Evolutionary conservation across 2,113 vertebrate genomes (phyloP), one percentile per base, ranked within the genome.

Genomic region (Anthoscopus minutus): DNA sequence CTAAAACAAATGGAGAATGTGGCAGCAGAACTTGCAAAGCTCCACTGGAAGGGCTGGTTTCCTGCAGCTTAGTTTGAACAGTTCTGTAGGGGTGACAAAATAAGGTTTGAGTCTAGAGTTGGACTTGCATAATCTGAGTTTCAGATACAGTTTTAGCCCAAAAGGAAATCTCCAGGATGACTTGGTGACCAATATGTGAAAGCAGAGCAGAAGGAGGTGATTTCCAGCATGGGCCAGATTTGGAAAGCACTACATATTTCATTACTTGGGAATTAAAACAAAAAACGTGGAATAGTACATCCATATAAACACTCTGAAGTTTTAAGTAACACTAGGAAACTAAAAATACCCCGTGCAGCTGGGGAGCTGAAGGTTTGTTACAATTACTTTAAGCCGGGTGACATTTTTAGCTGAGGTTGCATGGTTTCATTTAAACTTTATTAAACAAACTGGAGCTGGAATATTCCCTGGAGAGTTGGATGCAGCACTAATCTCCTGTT

Each of bases 391-490:
- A 76, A 89, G 69, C 83, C 18, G 15, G 7, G 64, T 86, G 84
- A 88, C 86, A 58, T 51, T 95, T 95, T 96, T 86, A 93, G 88
- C 90, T 82, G 95, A 89, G 96, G 77, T 83, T 81, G 82, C 27
- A 10, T 45, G 42, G 53, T 93, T 95, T 96, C 83, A 92, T 86
- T 96, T 96, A 93, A 93, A 91, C 94, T 83, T 96, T 89, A 95
- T 97, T 95, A 93, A 96, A 94, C 96, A 92, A 88, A 86, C 50
- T 84, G 65, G 77, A 92, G 90, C 86, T 94, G 1, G 1, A 19
- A 13, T 60, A 28, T 93, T 96, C 96, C 92, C 87, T n/a, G 74
- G 76, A 47, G 95, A 88, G 66, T 1, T 92, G 88, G 92, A 92
- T 50, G 66, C 79, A 77, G 81, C 61, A 44, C 81, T 95, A 58